These are phyloP conservation scores for Tiaroga cobitis DNA, from an alignment of 2,797 vertebrate genomes.

Conservation along the genomic window DNA sequence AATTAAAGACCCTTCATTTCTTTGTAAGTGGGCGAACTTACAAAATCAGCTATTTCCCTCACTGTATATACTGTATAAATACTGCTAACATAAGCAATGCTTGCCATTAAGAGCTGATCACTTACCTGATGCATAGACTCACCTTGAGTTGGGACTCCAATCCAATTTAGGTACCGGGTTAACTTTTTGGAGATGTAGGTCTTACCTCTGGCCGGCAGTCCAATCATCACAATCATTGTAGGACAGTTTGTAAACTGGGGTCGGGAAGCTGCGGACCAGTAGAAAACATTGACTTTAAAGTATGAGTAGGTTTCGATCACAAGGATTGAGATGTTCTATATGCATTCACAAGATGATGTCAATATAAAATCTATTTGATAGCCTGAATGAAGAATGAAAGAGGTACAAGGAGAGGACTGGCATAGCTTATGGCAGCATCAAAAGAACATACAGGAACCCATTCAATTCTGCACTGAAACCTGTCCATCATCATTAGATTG, in stretches of 20 bases:
- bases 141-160: slow-evolving; percentile 90
- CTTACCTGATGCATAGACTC: slow-evolving; percentile 2
- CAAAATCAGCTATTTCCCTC: no score
- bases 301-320: neutral
- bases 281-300: neutral
- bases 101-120: neutral
- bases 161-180: slow-evolving; percentile 93
- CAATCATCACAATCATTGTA: slow-evolving; percentile 91
- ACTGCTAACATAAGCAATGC: neutral
- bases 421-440: neutral
- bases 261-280: slow-evolving; percentile 77
- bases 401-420: neutral
- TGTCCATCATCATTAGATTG: neutral
- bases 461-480: neutral
- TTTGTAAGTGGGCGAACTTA: no score
- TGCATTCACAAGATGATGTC: neutral
- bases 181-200: slow-evolving; percentile 93
- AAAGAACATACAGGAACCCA: neutral
- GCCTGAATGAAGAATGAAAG: neutral
- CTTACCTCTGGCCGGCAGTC: slow-evolving; percentile 90
- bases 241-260: slow-evolving; percentile 93
- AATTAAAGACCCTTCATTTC: no score
- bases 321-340: neutral
- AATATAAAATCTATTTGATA: neutral
- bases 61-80: no score